A percentile compares a stretch with the other conserved stretches of the same genome.
Evolutionary conservation across 2,113 vertebrate genomes (phyloP).

Genomic region (Protobothrops flavoviridis): DNA sequence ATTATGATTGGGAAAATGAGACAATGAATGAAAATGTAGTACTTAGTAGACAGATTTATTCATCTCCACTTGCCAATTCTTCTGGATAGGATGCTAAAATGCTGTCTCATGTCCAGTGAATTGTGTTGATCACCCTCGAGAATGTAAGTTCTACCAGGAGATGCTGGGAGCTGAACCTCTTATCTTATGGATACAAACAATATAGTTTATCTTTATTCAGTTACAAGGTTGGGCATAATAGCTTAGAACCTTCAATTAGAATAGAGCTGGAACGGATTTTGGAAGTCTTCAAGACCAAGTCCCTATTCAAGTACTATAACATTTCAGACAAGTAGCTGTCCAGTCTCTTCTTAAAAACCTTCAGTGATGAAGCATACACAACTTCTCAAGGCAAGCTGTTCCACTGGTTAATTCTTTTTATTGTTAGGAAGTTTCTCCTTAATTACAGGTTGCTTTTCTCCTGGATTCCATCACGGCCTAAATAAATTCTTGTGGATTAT

Average conservation of each 20-base stretch:
- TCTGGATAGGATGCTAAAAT: not conserved
- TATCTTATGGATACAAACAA: not conserved
- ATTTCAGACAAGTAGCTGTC: too few species aligned
- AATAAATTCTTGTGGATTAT: not conserved
- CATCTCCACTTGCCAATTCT: not conserved
- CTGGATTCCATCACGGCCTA: not conserved
- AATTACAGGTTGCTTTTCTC: too few species aligned
- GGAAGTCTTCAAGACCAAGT: too few species aligned
- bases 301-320: too few species aligned
- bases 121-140: not conserved
- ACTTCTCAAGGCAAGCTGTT: too few species aligned
- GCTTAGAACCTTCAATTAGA: not conserved
- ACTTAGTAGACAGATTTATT: not conserved
- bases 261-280: too few species aligned
- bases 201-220: not conserved
- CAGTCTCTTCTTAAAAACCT: too few species aligned
- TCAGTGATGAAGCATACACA: too few species aligned
- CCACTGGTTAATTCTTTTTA: too few species aligned
- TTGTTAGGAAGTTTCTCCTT: too few species aligned
- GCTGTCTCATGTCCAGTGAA: not conserved
- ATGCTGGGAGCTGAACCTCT: not conserved
- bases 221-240: not conserved
- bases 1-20: not conserved
- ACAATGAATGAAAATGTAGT: not conserved
- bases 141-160: not conserved